These are phyloP conservation scores for Atractosteus spatula DNA, from an alignment of 2,113 vertebrate species.

Conservation along the genomic window DNA sequence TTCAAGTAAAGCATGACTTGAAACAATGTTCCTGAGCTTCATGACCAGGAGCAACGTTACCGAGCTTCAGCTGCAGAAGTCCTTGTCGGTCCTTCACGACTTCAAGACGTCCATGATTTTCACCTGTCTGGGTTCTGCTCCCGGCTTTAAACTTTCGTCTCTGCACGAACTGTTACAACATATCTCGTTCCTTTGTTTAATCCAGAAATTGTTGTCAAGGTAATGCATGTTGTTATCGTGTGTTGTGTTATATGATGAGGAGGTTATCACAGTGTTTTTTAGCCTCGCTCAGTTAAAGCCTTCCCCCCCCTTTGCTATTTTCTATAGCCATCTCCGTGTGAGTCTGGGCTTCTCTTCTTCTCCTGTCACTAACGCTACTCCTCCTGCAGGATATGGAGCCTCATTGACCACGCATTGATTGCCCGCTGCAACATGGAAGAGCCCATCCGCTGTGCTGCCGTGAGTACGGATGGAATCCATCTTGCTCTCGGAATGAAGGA, in stretches of 20 bases:
- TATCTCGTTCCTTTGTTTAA: too few relatives aligned
- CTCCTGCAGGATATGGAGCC: slow-evolving; percentile 88
- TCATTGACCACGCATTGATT: slow-evolving; percentile 93
- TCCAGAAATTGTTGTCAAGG: not conserved
- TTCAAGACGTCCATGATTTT: too few relatives aligned
- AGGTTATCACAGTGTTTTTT: not conserved
- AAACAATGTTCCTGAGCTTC: too few relatives aligned
- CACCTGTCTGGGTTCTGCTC: too few relatives aligned
- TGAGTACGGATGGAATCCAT: slow-evolving; percentile 93
- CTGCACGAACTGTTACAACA: too few relatives aligned
- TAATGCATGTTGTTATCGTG: not conserved
- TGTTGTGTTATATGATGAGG: not conserved
- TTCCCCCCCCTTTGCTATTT: not conserved
- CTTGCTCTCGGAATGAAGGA: slow-evolving; percentile 97
- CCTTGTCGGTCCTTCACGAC: too few relatives aligned
- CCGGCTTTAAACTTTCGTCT: too few relatives aligned
- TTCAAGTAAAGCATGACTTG: too few relatives aligned
- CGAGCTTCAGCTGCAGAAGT: too few relatives aligned
- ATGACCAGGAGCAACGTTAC: too few relatives aligned
- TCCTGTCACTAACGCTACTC: slow-evolving; percentile 15
- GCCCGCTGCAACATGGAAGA: slow-evolving; percentile 98
- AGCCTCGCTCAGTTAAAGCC: not conserved
- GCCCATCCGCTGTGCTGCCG: slow-evolving; percentile 90
- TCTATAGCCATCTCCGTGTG: too few relatives aligned
- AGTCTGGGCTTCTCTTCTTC: not conserved